A percentile compares a stretch with the other conserved stretches of the same genome.
These are phyloP conservation scores for Cairina moschata DNA, from an alignment of 2,113 vertebrate genomes.

Conservation along the genomic window DNA sequence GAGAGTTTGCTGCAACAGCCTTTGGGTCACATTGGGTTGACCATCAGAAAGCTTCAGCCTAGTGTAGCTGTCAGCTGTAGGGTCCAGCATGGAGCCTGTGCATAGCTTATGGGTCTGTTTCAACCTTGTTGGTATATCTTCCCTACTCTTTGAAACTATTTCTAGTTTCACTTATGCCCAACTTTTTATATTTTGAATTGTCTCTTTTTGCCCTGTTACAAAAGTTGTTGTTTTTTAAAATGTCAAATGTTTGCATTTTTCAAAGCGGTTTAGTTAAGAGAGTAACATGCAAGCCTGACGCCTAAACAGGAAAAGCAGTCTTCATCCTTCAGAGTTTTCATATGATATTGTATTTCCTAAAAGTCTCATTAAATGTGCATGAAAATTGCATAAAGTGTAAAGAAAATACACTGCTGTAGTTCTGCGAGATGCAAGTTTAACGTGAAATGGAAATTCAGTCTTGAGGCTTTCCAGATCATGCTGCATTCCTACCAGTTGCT, in stretches of 20 bases:
- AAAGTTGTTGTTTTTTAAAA: slow-evolving; percentile 2
- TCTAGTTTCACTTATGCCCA: neutral
- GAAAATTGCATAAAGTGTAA: neutral
- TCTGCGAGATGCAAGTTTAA: neutral
- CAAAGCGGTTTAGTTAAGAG: slow-evolving; percentile 3
- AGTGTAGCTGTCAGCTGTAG: neutral
- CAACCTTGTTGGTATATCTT: neutral
- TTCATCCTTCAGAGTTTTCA: neutral
- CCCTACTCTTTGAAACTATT: neutral
- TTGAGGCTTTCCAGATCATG: neutral
- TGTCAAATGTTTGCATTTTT: slow-evolving; percentile 55
- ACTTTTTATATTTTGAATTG: neutral
- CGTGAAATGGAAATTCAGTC: neutral
- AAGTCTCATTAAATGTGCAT: slow-evolving; percentile 6
- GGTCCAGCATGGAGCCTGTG: neutral
- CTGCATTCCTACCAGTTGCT: neutral
- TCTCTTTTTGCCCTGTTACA: neutral
- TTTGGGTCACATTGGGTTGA: neutral
- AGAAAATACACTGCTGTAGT: neutral
- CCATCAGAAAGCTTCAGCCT: neutral
- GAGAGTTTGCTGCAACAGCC: neutral
- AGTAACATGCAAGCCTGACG: neutral
- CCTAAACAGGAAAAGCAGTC: neutral
- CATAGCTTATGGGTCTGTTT: neutral
- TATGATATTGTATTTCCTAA: neutral